Percentiles rank a stretch among this genome's conserved stretches.
Evolutionary conservation across 2,888 invertebrate genomes (phyloP).

Genomic region (Idaea straminata): DNA sequence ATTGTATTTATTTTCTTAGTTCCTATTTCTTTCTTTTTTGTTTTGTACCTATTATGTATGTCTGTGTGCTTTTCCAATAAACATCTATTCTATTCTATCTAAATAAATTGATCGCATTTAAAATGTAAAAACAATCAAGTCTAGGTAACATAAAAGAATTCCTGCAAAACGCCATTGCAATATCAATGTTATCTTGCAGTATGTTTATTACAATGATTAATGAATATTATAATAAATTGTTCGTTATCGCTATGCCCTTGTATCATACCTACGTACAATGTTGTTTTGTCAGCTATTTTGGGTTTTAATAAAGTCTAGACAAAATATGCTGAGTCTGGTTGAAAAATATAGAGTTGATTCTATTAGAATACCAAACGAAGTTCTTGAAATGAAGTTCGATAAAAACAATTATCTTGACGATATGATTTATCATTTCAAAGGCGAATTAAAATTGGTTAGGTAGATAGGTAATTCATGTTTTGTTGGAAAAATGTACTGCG

Average conservation of each 20-base stretch:
- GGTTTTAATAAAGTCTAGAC: background rate
- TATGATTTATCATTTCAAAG: no score
- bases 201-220: background rate
- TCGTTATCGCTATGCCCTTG: conserved; percentile 6
- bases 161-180: background rate
- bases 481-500: background rate
- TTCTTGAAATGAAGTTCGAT: background rate
- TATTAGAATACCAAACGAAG: background rate
- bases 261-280: background rate
- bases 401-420: no score
- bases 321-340: background rate
- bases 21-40: no score
- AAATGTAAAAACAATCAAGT: background rate
- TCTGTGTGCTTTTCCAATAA: no score
- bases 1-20: no score
- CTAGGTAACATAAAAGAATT: background rate
- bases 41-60: no score
- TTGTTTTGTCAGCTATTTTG: conserved; percentile 12
- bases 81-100: no score
- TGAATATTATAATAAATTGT: conserved; percentile 8
- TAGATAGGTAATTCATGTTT: background rate
- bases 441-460: no score
- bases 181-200: background rate
- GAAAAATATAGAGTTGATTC: background rate
- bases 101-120: background rate